These are phyloP conservation scores for Samia ricini DNA, from an alignment of 1,140 invertebrate species.

Conservation along the genomic window DNA sequence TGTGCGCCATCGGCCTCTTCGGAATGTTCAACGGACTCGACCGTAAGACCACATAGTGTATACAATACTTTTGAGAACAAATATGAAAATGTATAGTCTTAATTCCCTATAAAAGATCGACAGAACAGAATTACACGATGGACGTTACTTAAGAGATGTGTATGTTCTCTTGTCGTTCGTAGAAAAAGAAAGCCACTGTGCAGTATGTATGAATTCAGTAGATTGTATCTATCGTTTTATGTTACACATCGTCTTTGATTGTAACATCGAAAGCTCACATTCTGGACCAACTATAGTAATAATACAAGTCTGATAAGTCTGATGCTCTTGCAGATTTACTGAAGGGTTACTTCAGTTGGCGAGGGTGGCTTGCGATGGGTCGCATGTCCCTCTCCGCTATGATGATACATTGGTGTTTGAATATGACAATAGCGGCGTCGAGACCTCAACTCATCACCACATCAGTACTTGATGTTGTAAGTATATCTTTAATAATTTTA, in stretches of 20 bases:
- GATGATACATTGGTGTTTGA: constrained; percentile 25
- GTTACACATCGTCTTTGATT: too few relatives aligned
- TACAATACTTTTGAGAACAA: too few relatives aligned
- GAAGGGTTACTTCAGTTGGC: constrained; percentile 13
- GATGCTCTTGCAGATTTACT: constrained; percentile 8
- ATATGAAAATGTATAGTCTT: too few relatives aligned
- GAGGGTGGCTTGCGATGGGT: constrained; percentile 24
- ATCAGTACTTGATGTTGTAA: constrained; percentile 9
- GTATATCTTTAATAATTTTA: not conserved
- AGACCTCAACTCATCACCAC: constrained; percentile 10
- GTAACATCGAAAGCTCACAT: too few relatives aligned
- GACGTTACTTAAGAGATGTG: too few relatives aligned
- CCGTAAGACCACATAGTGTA: constrained; percentile 7
- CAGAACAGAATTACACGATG: too few relatives aligned
- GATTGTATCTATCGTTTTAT: too few relatives aligned
- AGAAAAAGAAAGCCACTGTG: too few relatives aligned
- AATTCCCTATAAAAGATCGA: too few relatives aligned
- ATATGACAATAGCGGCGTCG: constrained; percentile 15
- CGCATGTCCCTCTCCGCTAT: constrained; percentile 25
- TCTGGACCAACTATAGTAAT: too few relatives aligned
- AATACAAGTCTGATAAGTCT: not conserved
- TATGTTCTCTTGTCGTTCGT: too few relatives aligned
- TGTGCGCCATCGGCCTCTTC: constrained; percentile 7
- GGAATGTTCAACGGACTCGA: constrained; percentile 15
- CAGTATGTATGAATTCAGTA: too few relatives aligned